Evolutionary conservation across 2,888 invertebrate genomes (phyloP), one percentile per base, ranked within the genome.

Genomic region (Creontiades dilutus): DNA sequence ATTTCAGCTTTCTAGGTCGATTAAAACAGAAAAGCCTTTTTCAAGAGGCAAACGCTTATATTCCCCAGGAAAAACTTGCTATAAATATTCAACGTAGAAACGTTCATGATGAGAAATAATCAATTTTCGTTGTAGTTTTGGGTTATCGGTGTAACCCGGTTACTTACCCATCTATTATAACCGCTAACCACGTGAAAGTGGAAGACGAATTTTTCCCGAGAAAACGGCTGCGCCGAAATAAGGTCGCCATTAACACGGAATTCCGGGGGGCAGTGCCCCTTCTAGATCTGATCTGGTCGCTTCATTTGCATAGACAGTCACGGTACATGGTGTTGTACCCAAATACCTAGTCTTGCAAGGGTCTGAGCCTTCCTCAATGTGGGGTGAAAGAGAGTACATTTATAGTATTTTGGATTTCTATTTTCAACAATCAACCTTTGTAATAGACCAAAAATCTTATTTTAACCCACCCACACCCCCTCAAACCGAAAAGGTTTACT

Each of bases 291-390:
- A 68, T 37, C 37, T 23, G 68, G 46, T 37, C 37, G 47, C 37
- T 78, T 78, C 78, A 78, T 78, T 78, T 78, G 46, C 78, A 78
- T 78, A 78, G 47, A 9, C n/a, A 47, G 78, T 47, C 78, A 78
- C 78, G 78, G 7, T 37, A 37, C 7, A 2, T 37, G 2, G 37
- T 37, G 37, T 37, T 2, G 7, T 37, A 37, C 37, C 37, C 37
- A 37, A 37, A 37, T 7, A 37, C 37, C 7, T 7, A 37, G 37
- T 37, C 7, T 37, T 37, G 2, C 37, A 2, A 13, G 2, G 11
- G 12, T 16, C 52, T 7, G 16, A 16, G 52, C 52, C 52, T 52
- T 16, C 12, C 52, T 52, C 52, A 52, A 52, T 52, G 52, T 52
- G 16, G 7, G 52, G 2, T 52, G 52, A 7, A 52, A 13, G 52